Conservation (phyloP, 1,140 invertebrate species). For the Atta cephalotes region DNA sequence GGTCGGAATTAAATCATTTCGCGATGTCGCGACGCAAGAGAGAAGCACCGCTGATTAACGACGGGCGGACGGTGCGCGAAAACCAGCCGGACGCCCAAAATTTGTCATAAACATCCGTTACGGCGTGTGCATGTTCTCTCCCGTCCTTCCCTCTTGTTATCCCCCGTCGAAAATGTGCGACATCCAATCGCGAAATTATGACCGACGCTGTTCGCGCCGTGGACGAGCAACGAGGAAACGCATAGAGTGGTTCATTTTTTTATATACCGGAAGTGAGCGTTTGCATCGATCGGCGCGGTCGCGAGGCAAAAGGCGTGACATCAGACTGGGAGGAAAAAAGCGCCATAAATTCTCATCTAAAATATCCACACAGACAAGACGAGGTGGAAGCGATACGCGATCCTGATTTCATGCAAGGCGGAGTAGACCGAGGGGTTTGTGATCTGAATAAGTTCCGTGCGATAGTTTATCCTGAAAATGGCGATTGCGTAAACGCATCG, state of each 20-base stretch:
- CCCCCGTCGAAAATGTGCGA: slow-evolving; percentile 11
- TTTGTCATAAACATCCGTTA: slow-evolving; percentile 71
- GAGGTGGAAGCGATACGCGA: slow-evolving; percentile 46
- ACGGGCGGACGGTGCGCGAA: slow-evolving; percentile 28
- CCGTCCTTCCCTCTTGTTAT: neutral
- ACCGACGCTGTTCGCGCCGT: neutral
- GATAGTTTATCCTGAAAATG: slow-evolving; percentile 51
- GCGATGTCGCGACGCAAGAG: slow-evolving; percentile 40
- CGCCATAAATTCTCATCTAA: slow-evolving; percentile 41
- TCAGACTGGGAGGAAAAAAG: neutral
- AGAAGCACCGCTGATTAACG: slow-evolving; percentile 45
- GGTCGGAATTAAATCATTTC: slow-evolving; percentile 64
- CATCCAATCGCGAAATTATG: slow-evolving; percentile 36
- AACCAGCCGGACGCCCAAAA: slow-evolving; percentile 37
- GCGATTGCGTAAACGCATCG: slow-evolving; percentile 50
- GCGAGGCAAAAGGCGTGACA: neutral
- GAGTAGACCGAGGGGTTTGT: neutral
- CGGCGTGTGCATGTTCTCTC: neutral
- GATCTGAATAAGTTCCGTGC: slow-evolving; percentile 56
- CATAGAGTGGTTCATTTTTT: slow-evolving; percentile 15
- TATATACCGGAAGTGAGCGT: neutral
- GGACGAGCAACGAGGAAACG: neutral
- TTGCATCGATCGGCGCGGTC: slow-evolving; percentile 31
- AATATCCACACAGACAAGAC: neutral
- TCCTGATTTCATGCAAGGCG: slow-evolving; percentile 25